These are phyloP conservation scores for Ctenopoma kingsleyae DNA, from an alignment of 2,797 vertebrate species.

Conservation along the genomic window DNA sequence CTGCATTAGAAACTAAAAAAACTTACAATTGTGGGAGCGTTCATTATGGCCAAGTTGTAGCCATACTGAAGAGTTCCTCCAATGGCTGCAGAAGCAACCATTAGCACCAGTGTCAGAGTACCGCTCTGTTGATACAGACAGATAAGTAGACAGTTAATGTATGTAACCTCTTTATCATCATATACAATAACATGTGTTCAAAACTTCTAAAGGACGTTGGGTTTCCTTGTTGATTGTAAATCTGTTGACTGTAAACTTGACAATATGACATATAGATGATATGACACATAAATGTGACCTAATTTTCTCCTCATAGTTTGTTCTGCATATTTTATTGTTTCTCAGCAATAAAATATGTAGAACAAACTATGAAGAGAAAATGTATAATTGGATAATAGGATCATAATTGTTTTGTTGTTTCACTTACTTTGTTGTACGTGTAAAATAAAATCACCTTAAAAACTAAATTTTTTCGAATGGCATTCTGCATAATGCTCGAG, in stretches of 20 bases:
- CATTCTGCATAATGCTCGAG: background rate
- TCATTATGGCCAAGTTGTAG: constrained; percentile 94
- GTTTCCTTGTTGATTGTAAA: background rate
- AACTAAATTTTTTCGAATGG: background rate
- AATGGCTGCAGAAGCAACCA: constrained; percentile 88
- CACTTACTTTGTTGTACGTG: background rate
- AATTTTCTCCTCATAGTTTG: background rate
- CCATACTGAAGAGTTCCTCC: constrained; percentile 96
- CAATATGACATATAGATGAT: background rate
- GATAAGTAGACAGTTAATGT: background rate
- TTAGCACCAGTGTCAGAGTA: constrained; percentile 84
- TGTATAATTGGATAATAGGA: background rate
- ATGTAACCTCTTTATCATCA: background rate
- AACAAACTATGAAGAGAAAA: no score
- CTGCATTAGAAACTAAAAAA: background rate
- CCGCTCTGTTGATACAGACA: constrained; percentile 73
- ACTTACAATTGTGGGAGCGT: constrained; percentile 89
- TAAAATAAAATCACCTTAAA: background rate
- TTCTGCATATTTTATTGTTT: background rate
- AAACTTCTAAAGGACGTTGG: background rate
- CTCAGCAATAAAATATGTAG: no score
- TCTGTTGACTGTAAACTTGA: background rate
- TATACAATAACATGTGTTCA: background rate
- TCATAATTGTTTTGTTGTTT: background rate
- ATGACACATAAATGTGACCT: background rate